phyloP scores from a whole-genome alignment of 2,888 invertebrate species.

The Apamea sordens region DNA sequence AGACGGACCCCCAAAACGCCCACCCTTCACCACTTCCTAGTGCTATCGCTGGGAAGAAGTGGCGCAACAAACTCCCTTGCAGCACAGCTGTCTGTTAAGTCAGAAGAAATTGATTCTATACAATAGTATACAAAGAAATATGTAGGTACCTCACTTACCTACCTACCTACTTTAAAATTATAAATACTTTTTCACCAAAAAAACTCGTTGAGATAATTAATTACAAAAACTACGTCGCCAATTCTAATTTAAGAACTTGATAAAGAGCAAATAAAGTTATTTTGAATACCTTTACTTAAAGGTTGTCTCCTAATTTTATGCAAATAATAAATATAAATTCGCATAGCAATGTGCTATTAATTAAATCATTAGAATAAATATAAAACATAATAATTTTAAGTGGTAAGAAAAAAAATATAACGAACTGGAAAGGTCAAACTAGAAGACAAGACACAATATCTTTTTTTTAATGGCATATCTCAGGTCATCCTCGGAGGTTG shows the following conservation, averaged over 20 bases:
- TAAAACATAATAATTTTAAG: neutral
- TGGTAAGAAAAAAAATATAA: neutral
- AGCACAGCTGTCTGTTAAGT: too few relatives aligned
- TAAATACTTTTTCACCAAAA: neutral
- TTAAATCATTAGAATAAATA: conserved; percentile 8
- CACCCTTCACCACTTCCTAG: too few relatives aligned
- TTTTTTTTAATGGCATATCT: too few relatives aligned
- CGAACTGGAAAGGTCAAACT: neutral
- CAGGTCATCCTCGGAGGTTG: too few relatives aligned
- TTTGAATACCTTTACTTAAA: neutral
- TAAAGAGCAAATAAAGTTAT: neutral
- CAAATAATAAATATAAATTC: neutral
- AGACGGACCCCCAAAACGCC: too few relatives aligned
- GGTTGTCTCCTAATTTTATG: conserved; percentile 7
- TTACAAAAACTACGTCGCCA: neutral
- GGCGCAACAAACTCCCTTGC: too few relatives aligned
- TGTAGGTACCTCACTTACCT: too few relatives aligned
- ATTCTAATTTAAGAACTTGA: neutral
- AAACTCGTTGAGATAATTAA: neutral
- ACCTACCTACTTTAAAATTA: too few relatives aligned
- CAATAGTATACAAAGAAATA: too few relatives aligned
- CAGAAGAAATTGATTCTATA: too few relatives aligned
- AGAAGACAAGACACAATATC: too few relatives aligned
- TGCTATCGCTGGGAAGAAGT: too few relatives aligned
- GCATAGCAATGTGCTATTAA: conserved; percentile 6